phyloP scores from a whole-genome alignment of 2,113 vertebrate species.

The Ptilorrhoa leucosticta region DNA sequence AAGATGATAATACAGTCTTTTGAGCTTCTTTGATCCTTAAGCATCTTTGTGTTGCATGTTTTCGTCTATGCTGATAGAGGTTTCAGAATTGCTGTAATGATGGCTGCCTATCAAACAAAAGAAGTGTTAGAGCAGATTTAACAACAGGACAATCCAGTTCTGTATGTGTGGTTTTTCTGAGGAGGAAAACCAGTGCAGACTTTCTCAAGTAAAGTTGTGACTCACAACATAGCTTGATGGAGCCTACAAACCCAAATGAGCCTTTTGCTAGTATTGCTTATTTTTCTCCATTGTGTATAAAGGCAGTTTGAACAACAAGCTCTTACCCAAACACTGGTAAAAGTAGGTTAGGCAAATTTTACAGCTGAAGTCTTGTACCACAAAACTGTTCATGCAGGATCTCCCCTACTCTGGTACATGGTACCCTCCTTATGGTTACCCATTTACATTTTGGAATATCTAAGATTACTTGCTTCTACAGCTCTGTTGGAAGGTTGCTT shows the following conservation, averaged over 20 bases:
- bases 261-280: neutral
- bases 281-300: neutral
- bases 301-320: neutral
- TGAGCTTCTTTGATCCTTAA: neutral
- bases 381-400: neutral
- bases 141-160: neutral
- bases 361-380: neutral
- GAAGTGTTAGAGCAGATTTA: neutral
- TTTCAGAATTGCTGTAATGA: neutral
- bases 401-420: neutral
- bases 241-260: neutral
- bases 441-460: neutral
- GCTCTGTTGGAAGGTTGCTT: neutral
- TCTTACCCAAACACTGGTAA: neutral
- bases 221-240: accelerated
- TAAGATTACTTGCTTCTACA: neutral
- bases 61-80: neutral
- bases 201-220: neutral
- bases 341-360: neutral
- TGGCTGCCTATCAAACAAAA: neutral
- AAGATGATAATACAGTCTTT: neutral
- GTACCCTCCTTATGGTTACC: neutral
- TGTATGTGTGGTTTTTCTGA: neutral
- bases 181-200: neutral
- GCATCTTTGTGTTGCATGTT: neutral